phyloP scores from a whole-genome alignment of 2,888 invertebrate species.

The Bibio marci region DNA sequence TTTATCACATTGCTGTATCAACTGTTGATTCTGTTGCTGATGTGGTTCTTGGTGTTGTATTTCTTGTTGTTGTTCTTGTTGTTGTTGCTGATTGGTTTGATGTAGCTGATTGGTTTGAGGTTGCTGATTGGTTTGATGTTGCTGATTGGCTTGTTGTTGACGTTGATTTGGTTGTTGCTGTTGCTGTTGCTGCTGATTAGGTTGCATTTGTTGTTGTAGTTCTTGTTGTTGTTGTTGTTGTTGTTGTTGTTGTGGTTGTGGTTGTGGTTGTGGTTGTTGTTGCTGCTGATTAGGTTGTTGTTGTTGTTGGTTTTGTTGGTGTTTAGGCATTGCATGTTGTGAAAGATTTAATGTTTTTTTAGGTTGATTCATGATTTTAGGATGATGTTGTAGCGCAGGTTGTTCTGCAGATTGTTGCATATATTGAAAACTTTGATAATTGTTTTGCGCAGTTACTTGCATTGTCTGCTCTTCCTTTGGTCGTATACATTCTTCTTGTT shows the following conservation, averaged over 20 bases:
- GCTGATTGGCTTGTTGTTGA: conserved; percentile 7
- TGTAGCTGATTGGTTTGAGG: neutral
- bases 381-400: no score
- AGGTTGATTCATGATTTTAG: neutral
- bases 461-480: no score
- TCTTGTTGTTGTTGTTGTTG: conserved; percentile 5
- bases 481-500: no score
- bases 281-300: neutral
- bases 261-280: conserved; percentile 5
- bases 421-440: no score
- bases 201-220: neutral
- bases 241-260: conserved; percentile 7
- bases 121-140: conserved; percentile 8
- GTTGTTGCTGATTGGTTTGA: neutral
- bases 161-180: neutral
- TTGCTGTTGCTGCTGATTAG: neutral
- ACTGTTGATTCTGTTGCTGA: no score
- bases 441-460: no score
- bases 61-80: neutral
- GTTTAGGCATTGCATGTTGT: neutral
- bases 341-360: no score
- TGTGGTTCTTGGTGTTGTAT: no score
- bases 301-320: conserved; percentile 1
- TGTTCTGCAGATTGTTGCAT: no score
- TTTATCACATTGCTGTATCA: no score